phyloP scores from a whole-genome alignment of 1,140 invertebrate genomes.

The Dryas iulia region DNA sequence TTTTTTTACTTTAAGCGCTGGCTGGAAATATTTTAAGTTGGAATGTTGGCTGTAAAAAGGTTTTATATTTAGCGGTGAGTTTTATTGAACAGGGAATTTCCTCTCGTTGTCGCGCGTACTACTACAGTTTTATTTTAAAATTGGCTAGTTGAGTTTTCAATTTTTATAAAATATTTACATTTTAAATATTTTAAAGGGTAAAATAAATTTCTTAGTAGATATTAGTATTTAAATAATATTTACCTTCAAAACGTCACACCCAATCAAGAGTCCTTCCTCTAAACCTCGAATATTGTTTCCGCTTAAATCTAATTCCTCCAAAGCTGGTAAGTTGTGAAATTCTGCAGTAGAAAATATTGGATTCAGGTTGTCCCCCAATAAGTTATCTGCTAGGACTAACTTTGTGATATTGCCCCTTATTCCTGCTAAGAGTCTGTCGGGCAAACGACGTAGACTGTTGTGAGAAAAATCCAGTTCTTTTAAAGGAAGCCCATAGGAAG shows the following conservation, averaged over 20 bases:
- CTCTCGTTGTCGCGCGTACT: not conserved
- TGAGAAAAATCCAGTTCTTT: constrained; percentile 89
- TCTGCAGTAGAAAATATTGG: constrained; percentile 93
- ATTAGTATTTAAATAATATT: not conserved
- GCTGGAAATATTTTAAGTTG: constrained; percentile 21
- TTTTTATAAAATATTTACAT: not conserved
- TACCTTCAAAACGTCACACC: constrained; percentile 87
- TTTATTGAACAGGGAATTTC: constrained; percentile 17
- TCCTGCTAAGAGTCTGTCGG: constrained; percentile 87
- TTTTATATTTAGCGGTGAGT: constrained; percentile 17
- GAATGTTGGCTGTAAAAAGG: constrained; percentile 14
- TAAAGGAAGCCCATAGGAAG: constrained; percentile 82
- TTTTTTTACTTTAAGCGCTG: constrained; percentile 20
- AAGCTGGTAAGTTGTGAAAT: constrained; percentile 86
- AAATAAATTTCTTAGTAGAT: not conserved
- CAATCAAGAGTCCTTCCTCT: constrained; percentile 92
- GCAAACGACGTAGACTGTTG: constrained; percentile 89
- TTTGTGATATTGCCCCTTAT: constrained; percentile 85
- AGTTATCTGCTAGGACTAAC: constrained; percentile 88
- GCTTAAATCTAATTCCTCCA: constrained; percentile 88
- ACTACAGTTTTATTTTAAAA: not conserved
- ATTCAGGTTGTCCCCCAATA: constrained; percentile 93
- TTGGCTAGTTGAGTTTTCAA: not conserved
- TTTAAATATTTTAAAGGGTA: not conserved
- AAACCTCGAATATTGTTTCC: constrained; percentile 89